Base-by-base conservation (phyloP, 2,888 invertebrate genomes). In the Agrotis exclamationis region DNA sequence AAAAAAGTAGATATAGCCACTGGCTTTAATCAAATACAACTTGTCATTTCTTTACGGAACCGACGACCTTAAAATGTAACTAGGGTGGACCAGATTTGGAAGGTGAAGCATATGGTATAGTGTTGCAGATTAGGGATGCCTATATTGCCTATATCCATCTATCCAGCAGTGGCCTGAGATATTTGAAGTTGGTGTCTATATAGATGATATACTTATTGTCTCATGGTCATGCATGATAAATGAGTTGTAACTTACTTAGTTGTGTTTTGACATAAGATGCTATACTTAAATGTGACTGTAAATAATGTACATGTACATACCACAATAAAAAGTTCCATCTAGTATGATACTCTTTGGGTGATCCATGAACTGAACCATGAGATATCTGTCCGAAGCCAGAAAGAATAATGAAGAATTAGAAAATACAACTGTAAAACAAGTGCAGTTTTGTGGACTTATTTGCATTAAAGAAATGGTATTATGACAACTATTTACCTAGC, bases 401-500 rank as follows among this genome's bases (percentile, higher is more conserved):
- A 39, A 1, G 1, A 39, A 39, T 39, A 2, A 1, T 11, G 39
- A 39, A 39, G 39, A 39, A 39, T 0, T 7, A 39, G 2, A 39
- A 39, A 39, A 39, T 39, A n/a, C 7, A n/a, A 53, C 18, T 24
- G 44, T 39, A 48, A 74, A 63, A 48, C 0, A 28, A 45, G 1
- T 47, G 47, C 18, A 57, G 13, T 56, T 33, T 14, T 16, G 7
- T 9, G 11, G 4, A 51, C 0, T 47, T 20, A 14, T 16, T 0
- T 20, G 3, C 13, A 20, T 9, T 24, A 70, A 24, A 22, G 9
- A 59, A 58, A 58, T 72, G 22, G 50, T 33, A 57, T 58, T 57
- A 16, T 11, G n/a, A 58, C 24, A 70, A 53, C 18, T 57, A 70
- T 65, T 63, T 67, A 51, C 16, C 22, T 33, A 48, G 13, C 57